A percentile compares a stretch with the other conserved stretches of the same genome.
These are phyloP conservation scores for Tribolium castaneum DNA, from an alignment of 1,140 invertebrate genomes.

Conservation along the genomic window DNA sequence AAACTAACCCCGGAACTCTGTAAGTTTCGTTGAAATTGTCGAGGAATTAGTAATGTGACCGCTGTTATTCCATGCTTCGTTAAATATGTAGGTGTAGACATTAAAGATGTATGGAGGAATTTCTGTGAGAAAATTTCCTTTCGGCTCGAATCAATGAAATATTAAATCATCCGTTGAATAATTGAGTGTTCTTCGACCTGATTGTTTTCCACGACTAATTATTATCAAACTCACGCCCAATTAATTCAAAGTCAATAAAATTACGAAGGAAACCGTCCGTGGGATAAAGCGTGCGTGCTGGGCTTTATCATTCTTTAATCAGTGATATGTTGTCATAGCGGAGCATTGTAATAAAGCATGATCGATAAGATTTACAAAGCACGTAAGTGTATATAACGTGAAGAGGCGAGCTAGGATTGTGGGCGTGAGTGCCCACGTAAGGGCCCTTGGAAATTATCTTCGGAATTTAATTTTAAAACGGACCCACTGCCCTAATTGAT, in stretches of 20 bases:
- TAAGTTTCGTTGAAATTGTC: constrained; percentile 4
- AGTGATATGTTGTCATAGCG: constrained; percentile 31
- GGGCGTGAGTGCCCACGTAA: constrained; percentile 23
- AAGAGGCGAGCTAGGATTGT: constrained; percentile 14
- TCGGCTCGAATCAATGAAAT: constrained; percentile 21
- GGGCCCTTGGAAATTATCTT: constrained; percentile 18
- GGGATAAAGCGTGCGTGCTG: constrained; percentile 11
- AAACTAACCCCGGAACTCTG: constrained; percentile 11
- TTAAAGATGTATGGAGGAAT: constrained; percentile 24
- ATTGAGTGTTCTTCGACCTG: constrained; percentile 3
- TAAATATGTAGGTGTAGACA: constrained; percentile 26
- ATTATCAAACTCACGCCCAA: constrained; percentile 33
- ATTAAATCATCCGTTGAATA: constrained; percentile 17
- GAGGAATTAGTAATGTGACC: constrained; percentile 30
- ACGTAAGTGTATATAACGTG: constrained; percentile 9
- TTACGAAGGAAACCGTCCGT: constrained; percentile 14
- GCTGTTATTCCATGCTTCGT: constrained; percentile 33
- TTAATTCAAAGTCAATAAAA: constrained; percentile 14
- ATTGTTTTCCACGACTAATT: constrained; percentile 33
- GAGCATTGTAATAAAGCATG: constrained; percentile 28
- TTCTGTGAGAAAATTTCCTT: constrained; percentile 34
- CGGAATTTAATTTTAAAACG: constrained; percentile 25
- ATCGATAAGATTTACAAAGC: constrained; percentile 31
- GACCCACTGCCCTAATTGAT: constrained; percentile 6
- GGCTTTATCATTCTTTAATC: constrained; percentile 22